phyloP scores from a whole-genome alignment of 2,888 invertebrate genomes.

The Prenolepis imparis region DNA sequence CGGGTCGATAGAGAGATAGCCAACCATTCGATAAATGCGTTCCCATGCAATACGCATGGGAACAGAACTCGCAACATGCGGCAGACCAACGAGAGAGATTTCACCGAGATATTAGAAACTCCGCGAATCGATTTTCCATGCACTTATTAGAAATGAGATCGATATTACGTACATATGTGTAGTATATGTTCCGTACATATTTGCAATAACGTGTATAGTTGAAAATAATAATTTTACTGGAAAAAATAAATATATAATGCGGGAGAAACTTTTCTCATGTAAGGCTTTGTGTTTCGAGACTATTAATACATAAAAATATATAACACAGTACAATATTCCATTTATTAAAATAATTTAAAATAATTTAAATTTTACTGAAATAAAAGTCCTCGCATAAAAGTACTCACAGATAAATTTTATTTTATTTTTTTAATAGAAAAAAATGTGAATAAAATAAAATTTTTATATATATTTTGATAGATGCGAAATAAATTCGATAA shows the following conservation, averaged over 20 bases:
- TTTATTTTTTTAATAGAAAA: neutral
- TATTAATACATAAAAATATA: neutral
- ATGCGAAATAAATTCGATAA: neutral
- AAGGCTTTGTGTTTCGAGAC: neutral
- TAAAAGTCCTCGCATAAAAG: neutral
- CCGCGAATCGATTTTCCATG: neutral
- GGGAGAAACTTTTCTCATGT: neutral
- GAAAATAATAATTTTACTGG: neutral
- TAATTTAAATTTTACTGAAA: neutral
- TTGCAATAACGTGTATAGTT: neutral
- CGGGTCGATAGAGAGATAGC: slow-evolving; percentile 43
- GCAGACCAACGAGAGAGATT: slow-evolving; percentile 43
- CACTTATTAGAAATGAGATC: neutral
- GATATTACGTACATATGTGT: neutral
- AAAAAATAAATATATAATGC: neutral
- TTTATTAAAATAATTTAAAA: slow-evolving; percentile 6
- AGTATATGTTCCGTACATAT: neutral
- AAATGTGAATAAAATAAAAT: neutral
- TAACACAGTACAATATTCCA: neutral
- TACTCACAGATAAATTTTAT: neutral
- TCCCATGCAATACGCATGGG: slow-evolving; percentile 49
- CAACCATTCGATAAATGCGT: slow-evolving; percentile 48
- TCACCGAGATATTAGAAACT: slow-evolving; percentile 51
- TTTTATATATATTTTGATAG: neutral
- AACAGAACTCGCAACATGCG: slow-evolving; percentile 60